Evolutionary conservation across 2,888 invertebrate genomes (phyloP), one percentile per base, ranked within the genome.

Genomic region (Sinhomidia bicolor): DNA sequence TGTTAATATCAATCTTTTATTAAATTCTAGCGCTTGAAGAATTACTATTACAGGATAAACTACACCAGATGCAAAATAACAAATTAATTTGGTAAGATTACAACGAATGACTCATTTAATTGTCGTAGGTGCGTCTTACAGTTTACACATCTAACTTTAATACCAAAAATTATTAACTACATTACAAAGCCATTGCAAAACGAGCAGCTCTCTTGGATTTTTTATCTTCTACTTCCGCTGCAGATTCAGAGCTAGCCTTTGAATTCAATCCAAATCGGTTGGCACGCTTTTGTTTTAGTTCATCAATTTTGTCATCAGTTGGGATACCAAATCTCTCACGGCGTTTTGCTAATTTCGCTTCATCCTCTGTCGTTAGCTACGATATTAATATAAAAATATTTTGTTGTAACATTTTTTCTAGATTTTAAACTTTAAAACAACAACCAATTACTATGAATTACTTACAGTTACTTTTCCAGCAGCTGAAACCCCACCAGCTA

Each of bases 151-250:
- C 10, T 41, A 10, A 41, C 41, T 7, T 41, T 41, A n/a, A 54
- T 9, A 57, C 20, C n/a, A 65, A 57, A 57, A 5, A 9, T 3
- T 32, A 65, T 32, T 29, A 74, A 1, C 29, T 3, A 65, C 54
- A 36, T 82, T 88, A 88, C 20, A 88, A 82, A 6, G 82, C 83
- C 20, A 79, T 84, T 60, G 89, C 83, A 80, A 91, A 91, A 23
- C 91, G 62, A 9, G 91, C 91, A 82, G 91, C 91, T 60, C 91
- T 41, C n/a, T 83, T 54, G 23, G 80, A 85, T 36, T 89, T 89
- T 76, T 89, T 88, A 17, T 90, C 89, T 32, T 91, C 89, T 1
- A 65, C 41, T 51, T 89, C 89, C 23, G 57, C 23, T 62, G 78
- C 3, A 57, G 51, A 17, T 20, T 51, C 83, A 9, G 88, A n/a